A percentile compares a stretch with the other conserved stretches of the same genome.
These are phyloP conservation scores for Macrobrachium nipponense DNA, from an alignment of 1,140 invertebrate species.

Conservation along the genomic window DNA sequence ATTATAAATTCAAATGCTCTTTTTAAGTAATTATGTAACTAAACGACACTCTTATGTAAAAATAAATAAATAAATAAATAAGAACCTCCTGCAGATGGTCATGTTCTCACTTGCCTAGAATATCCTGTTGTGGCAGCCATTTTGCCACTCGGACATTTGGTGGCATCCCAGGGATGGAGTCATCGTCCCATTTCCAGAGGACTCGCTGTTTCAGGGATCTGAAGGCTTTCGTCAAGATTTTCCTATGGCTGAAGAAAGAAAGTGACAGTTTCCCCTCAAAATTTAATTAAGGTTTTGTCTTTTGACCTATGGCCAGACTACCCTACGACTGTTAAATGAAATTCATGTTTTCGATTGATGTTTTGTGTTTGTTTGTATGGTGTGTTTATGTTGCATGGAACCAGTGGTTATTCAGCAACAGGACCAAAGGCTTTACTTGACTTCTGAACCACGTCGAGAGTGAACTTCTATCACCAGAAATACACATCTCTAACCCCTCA, in stretches of 20 bases:
- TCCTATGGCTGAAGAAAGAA: conserved; percentile 17
- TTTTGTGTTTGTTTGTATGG: too few species aligned
- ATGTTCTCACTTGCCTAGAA: conserved; percentile 48
- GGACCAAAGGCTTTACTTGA: too few species aligned
- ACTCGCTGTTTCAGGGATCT: conserved; percentile 54
- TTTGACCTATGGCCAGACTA: background rate
- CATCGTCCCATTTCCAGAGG: conserved; percentile 64
- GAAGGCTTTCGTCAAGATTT: conserved; percentile 56
- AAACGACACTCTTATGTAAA: background rate
- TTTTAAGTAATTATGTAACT: too few species aligned
- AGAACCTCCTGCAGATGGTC: background rate
- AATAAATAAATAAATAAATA: background rate
- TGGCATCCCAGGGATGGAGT: conserved; percentile 46
- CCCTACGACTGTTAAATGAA: background rate
- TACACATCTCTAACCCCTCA: too few species aligned
- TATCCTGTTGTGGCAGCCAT: conserved; percentile 65
- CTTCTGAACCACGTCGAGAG: too few species aligned
- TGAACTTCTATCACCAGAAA: too few species aligned
- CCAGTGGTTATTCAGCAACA: too few species aligned
- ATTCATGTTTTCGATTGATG: too few species aligned
- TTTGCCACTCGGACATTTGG: conserved; percentile 58
- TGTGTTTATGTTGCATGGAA: too few species aligned
- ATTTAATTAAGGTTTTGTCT: too few species aligned
- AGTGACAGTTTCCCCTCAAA: too few species aligned
- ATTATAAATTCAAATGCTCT: too few species aligned